phyloP scores from a whole-genome alignment of 2,113 vertebrate genomes.

The Microtus oregoni region DNA sequence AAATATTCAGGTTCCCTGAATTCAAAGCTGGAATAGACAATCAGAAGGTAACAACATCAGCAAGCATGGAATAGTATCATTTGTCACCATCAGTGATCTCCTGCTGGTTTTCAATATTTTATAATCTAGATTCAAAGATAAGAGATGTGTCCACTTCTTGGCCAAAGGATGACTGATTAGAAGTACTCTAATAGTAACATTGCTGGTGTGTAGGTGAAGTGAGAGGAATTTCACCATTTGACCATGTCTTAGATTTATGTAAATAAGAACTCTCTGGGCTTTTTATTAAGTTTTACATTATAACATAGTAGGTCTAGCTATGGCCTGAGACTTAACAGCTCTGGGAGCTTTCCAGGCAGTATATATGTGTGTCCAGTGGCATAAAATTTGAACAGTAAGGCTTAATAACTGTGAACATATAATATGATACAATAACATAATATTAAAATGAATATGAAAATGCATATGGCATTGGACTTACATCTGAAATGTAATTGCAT shows the following conservation, averaged over 20 bases:
- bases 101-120: neutral
- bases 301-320: neutral
- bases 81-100: neutral
- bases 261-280: neutral
- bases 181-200: neutral
- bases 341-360: neutral
- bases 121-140: neutral
- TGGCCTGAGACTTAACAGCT: neutral
- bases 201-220: neutral
- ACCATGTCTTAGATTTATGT: neutral
- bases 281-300: neutral
- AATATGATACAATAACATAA: conserved; percentile 67
- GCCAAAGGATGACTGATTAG: neutral
- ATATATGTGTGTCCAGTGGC: neutral
- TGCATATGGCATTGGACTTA: neutral
- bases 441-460: neutral
- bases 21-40: neutral
- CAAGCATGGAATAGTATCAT: neutral
- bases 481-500: neutral
- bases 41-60: neutral
- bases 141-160: neutral
- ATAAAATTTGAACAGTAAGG: neutral
- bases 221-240: neutral
- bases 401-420: conserved; percentile 55
- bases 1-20: neutral